phyloP scores from a whole-genome alignment of 2,888 invertebrate species.

The Catocala nupta region DNA sequence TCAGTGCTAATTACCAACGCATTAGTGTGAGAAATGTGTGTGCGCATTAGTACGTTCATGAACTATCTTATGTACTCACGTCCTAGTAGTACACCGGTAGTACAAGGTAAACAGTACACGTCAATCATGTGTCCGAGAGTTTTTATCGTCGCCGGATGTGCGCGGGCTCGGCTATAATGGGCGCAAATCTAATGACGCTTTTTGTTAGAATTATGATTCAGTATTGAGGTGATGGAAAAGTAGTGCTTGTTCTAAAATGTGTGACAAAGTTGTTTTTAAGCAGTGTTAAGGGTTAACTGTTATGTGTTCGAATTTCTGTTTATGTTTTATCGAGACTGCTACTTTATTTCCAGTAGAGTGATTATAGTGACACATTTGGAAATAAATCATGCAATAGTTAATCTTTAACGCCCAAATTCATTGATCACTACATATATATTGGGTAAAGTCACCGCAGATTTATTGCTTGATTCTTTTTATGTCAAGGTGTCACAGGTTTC shows the following conservation, averaged over 20 bases:
- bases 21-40: slow-evolving; percentile 1
- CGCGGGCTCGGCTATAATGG: slow-evolving; percentile 35
- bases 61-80: background rate
- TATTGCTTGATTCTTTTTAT: too few relatives aligned
- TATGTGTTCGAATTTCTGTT: too few relatives aligned
- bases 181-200: slow-evolving; percentile 18
- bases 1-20: slow-evolving; percentile 13
- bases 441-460: too few relatives aligned
- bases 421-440: too few relatives aligned
- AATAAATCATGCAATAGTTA: too few relatives aligned
- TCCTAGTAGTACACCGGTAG: slow-evolving; percentile 32
- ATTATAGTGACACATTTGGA: too few relatives aligned
- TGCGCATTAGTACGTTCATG: background rate
- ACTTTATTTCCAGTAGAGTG: too few relatives aligned
- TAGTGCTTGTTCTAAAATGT: background rate
- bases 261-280: too few relatives aligned
- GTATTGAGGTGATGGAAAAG: background rate
- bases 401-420: too few relatives aligned
- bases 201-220: slow-evolving; percentile 8
- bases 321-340: too few relatives aligned
- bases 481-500: too few relatives aligned
- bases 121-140: slow-evolving; percentile 53
- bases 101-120: slow-evolving; percentile 52
- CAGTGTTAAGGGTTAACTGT: too few relatives aligned
- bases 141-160: slow-evolving; percentile 54